These are phyloP conservation scores for Stratiolaelaps scimitus DNA, from an alignment of 1,140 invertebrate genomes.

Conservation along the genomic window DNA sequence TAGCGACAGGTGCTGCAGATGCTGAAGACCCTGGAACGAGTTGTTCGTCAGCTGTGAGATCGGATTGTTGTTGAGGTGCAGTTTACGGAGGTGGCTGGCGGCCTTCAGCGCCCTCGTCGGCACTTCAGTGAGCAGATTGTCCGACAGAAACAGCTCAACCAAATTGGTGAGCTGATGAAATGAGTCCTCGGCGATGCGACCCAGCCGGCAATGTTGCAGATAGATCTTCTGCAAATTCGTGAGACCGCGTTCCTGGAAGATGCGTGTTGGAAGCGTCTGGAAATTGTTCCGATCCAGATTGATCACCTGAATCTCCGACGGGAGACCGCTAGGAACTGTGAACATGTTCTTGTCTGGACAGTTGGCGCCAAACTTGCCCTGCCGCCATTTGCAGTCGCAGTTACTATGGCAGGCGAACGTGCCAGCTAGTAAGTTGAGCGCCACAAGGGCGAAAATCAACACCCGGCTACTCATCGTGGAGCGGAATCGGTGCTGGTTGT, in stretches of 20 bases:
- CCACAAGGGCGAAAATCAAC: no score
- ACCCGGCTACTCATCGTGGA: no score
- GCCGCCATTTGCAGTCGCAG: constrained; percentile 80
- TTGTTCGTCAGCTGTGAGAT: constrained; percentile 54
- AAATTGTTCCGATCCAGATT: constrained; percentile 74
- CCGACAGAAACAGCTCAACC: constrained; percentile 62
- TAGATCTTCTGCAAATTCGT: constrained; percentile 74
- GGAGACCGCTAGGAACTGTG: constrained; percentile 63
- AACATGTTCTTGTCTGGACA: constrained; percentile 65
- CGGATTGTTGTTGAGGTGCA: constrained; percentile 57
- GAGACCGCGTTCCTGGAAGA: constrained; percentile 61
- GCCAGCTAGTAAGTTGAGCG: no score
- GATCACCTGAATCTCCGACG: constrained; percentile 73
- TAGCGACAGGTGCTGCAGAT: constrained; percentile 48
- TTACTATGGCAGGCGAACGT: constrained; percentile 50
- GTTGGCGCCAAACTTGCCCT: constrained; percentile 75
- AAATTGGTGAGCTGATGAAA: constrained; percentile 37
- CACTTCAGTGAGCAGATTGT: constrained; percentile 53
- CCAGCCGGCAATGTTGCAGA: constrained; percentile 61
- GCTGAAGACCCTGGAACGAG: constrained; percentile 53
- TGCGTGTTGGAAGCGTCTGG: constrained; percentile 60
- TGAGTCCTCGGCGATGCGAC: constrained; percentile 58
- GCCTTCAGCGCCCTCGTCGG: constrained; percentile 56
- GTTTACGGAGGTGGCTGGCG: constrained; percentile 57
- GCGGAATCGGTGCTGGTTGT: no score